phyloP scores from a whole-genome alignment of 2,888 invertebrate genomes.

The Plagiodera versicolora region DNA sequence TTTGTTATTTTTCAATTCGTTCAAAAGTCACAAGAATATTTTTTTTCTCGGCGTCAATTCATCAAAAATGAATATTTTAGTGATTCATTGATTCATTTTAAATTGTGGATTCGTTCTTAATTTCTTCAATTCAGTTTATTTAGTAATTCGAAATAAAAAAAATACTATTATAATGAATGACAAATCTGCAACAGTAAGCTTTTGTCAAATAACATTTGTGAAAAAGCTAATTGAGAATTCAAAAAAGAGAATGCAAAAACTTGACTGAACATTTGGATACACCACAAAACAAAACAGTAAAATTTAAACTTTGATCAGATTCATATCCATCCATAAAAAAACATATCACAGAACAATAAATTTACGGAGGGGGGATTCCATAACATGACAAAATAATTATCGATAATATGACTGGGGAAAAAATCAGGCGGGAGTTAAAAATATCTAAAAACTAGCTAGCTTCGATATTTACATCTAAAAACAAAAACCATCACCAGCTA shows the following conservation, averaged over 20 bases:
- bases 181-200: slow-evolving; percentile 11
- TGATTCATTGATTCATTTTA: too few relatives aligned
- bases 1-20: too few relatives aligned
- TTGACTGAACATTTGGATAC: neutral
- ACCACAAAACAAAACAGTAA: too few relatives aligned
- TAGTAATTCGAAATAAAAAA: neutral
- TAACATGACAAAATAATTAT: slow-evolving; percentile 4
- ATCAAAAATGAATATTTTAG: too few relatives aligned
- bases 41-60: too few relatives aligned
- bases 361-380: neutral
- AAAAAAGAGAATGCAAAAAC: neutral
- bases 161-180: neutral
- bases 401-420: slow-evolving; percentile 23
- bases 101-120: too few relatives aligned
- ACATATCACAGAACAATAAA: slow-evolving; percentile 17
- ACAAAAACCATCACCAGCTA: slow-evolving; percentile 36
- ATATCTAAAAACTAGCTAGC: slow-evolving; percentile 25
- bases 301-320: neutral
- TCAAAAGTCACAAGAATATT: too few relatives aligned
- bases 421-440: slow-evolving; percentile 30
- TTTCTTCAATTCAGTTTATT: too few relatives aligned
- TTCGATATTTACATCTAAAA: slow-evolving; percentile 29
- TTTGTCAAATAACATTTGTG: slow-evolving; percentile 4
- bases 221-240: slow-evolving; percentile 6
- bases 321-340: neutral